Percentiles rank a stretch among this genome's conserved stretches.
Conservation (phyloP, 2,797 vertebrate genomes). For the Gymnodraco acuticeps region DNA sequence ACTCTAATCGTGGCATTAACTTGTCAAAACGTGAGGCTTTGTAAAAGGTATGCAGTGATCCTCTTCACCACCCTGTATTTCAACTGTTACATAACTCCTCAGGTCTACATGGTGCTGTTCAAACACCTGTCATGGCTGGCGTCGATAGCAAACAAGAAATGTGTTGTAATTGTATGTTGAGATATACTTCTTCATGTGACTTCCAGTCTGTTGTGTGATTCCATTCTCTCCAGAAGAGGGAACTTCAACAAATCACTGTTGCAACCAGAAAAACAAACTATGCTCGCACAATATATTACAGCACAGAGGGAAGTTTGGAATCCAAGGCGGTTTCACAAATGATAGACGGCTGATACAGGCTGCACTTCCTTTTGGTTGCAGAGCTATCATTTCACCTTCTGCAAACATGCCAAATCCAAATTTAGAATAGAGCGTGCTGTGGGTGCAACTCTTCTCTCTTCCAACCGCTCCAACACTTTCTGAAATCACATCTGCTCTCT, state of each 20-base stretch:
- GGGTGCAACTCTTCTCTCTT: not conserved
- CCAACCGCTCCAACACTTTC: conserved; percentile 13
- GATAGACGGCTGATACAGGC: not conserved
- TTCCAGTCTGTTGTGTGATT: not conserved
- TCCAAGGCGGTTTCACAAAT: not conserved
- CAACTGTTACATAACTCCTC: conserved; percentile 5
- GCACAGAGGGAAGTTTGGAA: not conserved
- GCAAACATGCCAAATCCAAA: not conserved
- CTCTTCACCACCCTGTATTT: not conserved
- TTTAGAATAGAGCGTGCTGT: not conserved
- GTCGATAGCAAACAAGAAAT: not conserved
- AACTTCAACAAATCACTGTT: not conserved
- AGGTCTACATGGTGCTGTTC: conserved; percentile 1
- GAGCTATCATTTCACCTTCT: not conserved
- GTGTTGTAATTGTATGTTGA: too few relatives aligned
- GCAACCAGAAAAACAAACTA: not conserved
- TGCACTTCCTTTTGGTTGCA: not conserved
- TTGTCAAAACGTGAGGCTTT: conserved; percentile 36
- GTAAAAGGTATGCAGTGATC: conserved; percentile 7
- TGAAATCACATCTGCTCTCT: conserved; percentile 31
- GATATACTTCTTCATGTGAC: too few relatives aligned
- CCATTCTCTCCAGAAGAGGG: not conserved
- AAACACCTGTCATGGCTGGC: not conserved
- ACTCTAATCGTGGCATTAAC: conserved; percentile 27
- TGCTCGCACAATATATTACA: not conserved